Evolutionary conservation across 1,140 invertebrate species (phyloP).

Genomic region (Steinernema feltiae): DNA sequence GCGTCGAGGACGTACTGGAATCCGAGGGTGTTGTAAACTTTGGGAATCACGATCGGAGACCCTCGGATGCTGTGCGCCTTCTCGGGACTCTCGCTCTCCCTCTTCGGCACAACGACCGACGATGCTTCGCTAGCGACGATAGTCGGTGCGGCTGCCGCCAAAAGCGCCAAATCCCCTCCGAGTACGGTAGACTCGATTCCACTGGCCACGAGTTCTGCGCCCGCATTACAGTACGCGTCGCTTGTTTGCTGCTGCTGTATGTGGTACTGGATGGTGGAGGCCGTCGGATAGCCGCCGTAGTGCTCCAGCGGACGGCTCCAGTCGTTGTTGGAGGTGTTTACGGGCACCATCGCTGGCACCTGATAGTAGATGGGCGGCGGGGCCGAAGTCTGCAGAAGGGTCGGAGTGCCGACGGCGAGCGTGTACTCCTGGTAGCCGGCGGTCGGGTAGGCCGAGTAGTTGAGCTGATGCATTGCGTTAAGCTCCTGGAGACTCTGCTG

Average conservation of each 20-base stretch:
- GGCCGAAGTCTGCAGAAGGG: background rate
- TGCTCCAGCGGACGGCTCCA: background rate
- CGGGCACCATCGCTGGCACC: background rate
- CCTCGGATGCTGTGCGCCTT: conserved; percentile 59
- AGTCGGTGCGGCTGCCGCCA: background rate
- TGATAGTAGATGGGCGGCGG: background rate
- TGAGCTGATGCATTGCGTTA: conserved; percentile 1
- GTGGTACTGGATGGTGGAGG: conserved; percentile 7
- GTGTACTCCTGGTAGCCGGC: conserved; percentile 8
- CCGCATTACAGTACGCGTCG: background rate
- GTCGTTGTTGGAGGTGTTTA: background rate
- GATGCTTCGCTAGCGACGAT: background rate
- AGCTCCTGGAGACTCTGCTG: background rate
- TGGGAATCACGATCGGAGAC: conserved; percentile 76
- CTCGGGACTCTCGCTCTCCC: conserved; percentile 36
- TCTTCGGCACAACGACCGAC: background rate
- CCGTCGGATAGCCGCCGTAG: conserved; percentile 1
- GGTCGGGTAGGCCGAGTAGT: conserved; percentile 3
- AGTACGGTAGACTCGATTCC: background rate
- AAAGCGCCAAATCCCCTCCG: background rate
- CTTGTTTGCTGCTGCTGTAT: background rate
- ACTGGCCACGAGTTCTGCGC: background rate
- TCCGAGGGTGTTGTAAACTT: conserved; percentile 69
- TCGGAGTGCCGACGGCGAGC: background rate
- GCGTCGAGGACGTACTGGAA: conserved; percentile 94